Base-by-base conservation (phyloP, 2,888 invertebrate species). In the Ypsolopha sequella region DNA sequence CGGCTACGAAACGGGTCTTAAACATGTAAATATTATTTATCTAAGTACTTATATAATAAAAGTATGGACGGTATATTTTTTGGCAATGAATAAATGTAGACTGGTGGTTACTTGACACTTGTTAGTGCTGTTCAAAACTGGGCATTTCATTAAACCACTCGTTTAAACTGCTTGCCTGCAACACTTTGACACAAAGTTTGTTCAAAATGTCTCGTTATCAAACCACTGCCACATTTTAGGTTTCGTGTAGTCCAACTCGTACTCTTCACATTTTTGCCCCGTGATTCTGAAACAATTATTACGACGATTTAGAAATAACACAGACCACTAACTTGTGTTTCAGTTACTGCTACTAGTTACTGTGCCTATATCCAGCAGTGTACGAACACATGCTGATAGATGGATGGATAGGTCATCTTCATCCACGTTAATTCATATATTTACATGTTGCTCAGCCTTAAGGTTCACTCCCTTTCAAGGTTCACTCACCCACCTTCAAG, bases 171-270 rank as follows among this genome's bases (percentile, higher is more conserved):
- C 24, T 24, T 24, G 24, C 2, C 24, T 24, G 24, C 24, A 24
- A 24, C 24, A 24, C 2, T 24, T 24, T 39, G 6, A 6, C 47
- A 34, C 7, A 45, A 38, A 41, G 6, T 7, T 43, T 8, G 7
- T n/a, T 78, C 65, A 89, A 61, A 82, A 89, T 7, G 80, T 82
- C 54, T 88, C 88, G 57, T 80, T 90, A 60, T 91, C 89, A 55
- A 90, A 89, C 90, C 91, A 91, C 63, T 90, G 88, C 82, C 89
- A 88, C 68, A 79, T 85, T 59, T 79, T 80, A 0, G 80, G 73
- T 56, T 81, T 78, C 0, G 75, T 72, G 60, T 76, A 70, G 57
- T 90, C 87, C 54, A 88, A 60, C 52, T 87, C 79, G 56, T 91
- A 91, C 39, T 88, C 81, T 44, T 85, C 73, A 54, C 90, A 90